Percentiles rank a stretch among this genome's conserved stretches.
Evolutionary conservation across 2,113 vertebrate species (phyloP).

Genomic region (Cyprinus carpio): DNA sequence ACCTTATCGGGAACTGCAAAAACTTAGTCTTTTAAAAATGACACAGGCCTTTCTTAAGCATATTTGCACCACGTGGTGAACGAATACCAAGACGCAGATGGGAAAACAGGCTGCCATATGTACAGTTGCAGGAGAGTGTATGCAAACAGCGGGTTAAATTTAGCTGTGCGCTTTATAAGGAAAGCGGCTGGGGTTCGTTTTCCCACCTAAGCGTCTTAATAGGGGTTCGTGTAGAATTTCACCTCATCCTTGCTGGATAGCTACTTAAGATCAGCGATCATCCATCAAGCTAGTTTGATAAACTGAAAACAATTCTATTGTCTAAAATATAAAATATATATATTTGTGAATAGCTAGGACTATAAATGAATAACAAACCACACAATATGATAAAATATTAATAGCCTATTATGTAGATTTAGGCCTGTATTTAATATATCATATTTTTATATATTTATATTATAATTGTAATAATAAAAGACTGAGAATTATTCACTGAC

Average conservation of each 20-base stretch:
- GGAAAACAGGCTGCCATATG: not conserved
- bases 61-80: constrained; percentile 7
- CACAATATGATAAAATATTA: too few relatives aligned
- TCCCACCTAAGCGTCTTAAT: constrained; percentile 58
- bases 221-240: constrained; percentile 65
- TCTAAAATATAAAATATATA: not conserved
- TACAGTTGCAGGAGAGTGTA: constrained; percentile 64
- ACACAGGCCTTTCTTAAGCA: not conserved
- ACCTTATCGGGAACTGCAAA: not conserved
- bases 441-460: not conserved
- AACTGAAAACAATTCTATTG: not conserved
- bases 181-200: constrained; percentile 67
- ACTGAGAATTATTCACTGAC: not conserved
- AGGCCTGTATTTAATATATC: too few relatives aligned
- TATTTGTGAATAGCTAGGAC: not conserved
- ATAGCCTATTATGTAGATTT: not conserved
- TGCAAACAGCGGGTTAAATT: constrained; percentile 80
- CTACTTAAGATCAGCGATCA: constrained; percentile 10
- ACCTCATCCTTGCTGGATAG: constrained; percentile 24
- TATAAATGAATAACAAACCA: not conserved
- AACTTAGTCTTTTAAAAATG: not conserved
- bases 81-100: not conserved
- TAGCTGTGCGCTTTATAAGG: constrained; percentile 92
- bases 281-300: not conserved
- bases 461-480: not conserved